A percentile compares a stretch with the other conserved stretches of the same genome.
phyloP scores from a whole-genome alignment of 2,113 vertebrate genomes.

The Jacana jacana region DNA sequence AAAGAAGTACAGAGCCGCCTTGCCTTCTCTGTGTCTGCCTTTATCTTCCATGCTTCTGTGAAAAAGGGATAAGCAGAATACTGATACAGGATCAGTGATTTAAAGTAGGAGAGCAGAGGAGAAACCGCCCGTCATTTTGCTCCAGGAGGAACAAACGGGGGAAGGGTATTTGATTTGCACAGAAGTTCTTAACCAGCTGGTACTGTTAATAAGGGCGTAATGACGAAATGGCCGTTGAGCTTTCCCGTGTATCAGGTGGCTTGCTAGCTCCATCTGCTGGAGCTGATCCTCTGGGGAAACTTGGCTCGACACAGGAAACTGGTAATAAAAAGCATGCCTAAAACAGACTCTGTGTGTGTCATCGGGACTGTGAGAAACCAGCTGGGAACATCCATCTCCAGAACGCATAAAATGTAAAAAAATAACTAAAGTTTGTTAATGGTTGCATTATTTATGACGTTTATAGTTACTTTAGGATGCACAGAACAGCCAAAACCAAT shows the following conservation, averaged over 20 bases:
- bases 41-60: background rate
- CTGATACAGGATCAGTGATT: background rate
- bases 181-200: background rate
- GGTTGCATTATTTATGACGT: background rate
- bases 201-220: background rate
- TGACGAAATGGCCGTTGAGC: background rate
- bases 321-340: background rate
- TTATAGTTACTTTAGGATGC: background rate
- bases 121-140: background rate
- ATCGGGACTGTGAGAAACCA: background rate
- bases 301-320: accelerated
- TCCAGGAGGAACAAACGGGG: background rate
- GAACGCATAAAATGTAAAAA: background rate
- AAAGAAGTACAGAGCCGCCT: background rate
- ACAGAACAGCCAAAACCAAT: background rate
- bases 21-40: background rate
- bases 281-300: background rate
- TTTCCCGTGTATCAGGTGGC: background rate
- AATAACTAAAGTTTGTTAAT: background rate
- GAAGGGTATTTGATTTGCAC: background rate
- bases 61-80: background rate
- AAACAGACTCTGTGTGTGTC: background rate
- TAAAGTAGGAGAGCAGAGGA: background rate
- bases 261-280: slow-evolving; percentile 36
- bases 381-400: background rate